Evolutionary conservation across 2,888 invertebrate genomes (phyloP), one percentile per base, ranked within the genome.

Genomic region (Myathropa florea): DNA sequence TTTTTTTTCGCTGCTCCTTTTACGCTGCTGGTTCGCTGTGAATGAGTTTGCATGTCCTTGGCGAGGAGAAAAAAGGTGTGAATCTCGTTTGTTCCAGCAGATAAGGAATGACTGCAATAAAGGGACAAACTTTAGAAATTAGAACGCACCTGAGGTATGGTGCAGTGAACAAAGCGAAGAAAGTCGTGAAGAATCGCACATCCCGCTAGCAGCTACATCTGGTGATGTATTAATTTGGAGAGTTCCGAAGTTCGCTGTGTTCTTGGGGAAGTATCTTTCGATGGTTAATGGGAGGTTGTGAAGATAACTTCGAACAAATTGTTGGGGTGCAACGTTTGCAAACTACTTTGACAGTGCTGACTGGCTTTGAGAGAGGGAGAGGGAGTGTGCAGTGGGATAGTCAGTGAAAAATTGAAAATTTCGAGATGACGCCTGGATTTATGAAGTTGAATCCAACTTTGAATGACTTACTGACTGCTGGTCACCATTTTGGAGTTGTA

Each of bases 81-180:
- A 78, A 59, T 70, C 63, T 63, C 39, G 24, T 71, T 71, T 64
- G 39, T 26, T 78, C 30, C 24, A 21, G 30, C 3, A 64, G 63
- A 57, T 71, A 78, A 78, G 36, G 24, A 71, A 78, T 71, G 78
- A 57, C 57, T 63, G 23, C 36, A 78, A 64, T 71, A 70, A 64
- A 59, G 59, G 36, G 33, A 24, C n/a, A 28, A 78, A 64, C 70
- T 70, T 78, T 57, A 4, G 21, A 57, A 78, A 78, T 78, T 71
- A 78, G 55, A 64, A 64, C 70, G 46, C 78, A 78, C 70, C 78
- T 78, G 78, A 70, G 70, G 21, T 63, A 26, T 4, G 12, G 28
- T 30, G 26, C 28, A 21, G 23, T 6, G 57, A 23, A 70, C 64
- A 57, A 18, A 23, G 57, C 24, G 70, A 39, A 14, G 23, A 36